These are phyloP conservation scores for Myotis davidii DNA, from an alignment of 2,113 vertebrate species.

Conservation along the genomic window DNA sequence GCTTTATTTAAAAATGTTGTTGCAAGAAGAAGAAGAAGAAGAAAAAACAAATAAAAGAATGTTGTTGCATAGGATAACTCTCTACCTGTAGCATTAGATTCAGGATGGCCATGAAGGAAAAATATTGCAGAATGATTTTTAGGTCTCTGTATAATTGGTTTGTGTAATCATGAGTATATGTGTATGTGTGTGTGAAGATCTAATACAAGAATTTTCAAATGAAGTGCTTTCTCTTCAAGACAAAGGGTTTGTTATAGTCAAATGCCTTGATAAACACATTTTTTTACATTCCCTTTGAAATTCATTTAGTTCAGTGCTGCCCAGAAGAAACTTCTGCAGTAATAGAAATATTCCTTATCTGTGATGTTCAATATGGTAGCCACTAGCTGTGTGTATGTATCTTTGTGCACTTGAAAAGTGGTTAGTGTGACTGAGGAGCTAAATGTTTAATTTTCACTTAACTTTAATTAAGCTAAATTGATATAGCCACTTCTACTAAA, in stretches of 20 bases:
- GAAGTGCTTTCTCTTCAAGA: neutral
- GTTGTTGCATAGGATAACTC: neutral
- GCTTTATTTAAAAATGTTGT: neutral
- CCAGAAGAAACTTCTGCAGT: neutral
- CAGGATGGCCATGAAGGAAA: neutral
- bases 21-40: neutral
- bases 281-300: neutral
- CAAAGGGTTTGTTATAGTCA: neutral
- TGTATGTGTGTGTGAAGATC: neutral
- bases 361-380: neutral
- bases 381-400: neutral
- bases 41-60: neutral
- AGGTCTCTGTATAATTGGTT: neutral
- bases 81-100: neutral
- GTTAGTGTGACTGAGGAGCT: neutral
- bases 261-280: neutral
- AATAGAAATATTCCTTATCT: neutral
- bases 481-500: neutral
- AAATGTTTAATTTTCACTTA: neutral
- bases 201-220: neutral
- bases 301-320: neutral
- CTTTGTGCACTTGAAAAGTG: neutral
- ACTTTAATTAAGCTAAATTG: slow-evolving; percentile 7
- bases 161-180: neutral
- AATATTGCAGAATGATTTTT: neutral